These are phyloP conservation scores for Indri indri DNA, from an alignment of 2,113 vertebrate genomes.

Conservation along the genomic window DNA sequence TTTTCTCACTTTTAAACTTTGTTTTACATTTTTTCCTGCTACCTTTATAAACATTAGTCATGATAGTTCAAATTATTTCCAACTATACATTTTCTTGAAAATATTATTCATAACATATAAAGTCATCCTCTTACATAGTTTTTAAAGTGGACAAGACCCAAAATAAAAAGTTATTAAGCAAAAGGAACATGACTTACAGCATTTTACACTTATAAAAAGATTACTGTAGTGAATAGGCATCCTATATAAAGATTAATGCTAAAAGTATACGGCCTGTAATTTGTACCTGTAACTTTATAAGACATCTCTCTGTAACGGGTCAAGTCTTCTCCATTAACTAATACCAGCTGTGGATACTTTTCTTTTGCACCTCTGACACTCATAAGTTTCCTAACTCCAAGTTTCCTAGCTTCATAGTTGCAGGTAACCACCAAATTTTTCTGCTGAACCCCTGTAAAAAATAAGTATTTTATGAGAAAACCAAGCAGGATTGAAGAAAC, in stretches of 20 bases:
- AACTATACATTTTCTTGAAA: not conserved
- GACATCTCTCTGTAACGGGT: constrained; percentile 92
- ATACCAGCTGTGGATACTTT: constrained; percentile 90
- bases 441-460: constrained; percentile 90
- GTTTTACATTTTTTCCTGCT: not conserved
- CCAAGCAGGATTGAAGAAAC: not conserved
- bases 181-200: not conserved
- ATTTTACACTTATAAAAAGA: constrained; percentile 39
- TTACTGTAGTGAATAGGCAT: not conserved
- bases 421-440: constrained; percentile 92
- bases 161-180: constrained; percentile 28
- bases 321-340: constrained; percentile 95
- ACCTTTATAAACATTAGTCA: not conserved
- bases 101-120: not conserved
- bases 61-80: not conserved
- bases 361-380: constrained; percentile 88
- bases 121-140: not conserved
- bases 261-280: not conserved
- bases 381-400: constrained; percentile 91
- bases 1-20: constrained; percentile 19
- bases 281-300: constrained; percentile 93
- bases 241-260: not conserved
- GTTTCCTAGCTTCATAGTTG: constrained; percentile 92
- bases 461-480: constrained; percentile 31
- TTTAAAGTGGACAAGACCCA: not conserved